Evolutionary conservation across 2,797 vertebrate species (phyloP).

Genomic region (Danio albolineatus): DNA sequence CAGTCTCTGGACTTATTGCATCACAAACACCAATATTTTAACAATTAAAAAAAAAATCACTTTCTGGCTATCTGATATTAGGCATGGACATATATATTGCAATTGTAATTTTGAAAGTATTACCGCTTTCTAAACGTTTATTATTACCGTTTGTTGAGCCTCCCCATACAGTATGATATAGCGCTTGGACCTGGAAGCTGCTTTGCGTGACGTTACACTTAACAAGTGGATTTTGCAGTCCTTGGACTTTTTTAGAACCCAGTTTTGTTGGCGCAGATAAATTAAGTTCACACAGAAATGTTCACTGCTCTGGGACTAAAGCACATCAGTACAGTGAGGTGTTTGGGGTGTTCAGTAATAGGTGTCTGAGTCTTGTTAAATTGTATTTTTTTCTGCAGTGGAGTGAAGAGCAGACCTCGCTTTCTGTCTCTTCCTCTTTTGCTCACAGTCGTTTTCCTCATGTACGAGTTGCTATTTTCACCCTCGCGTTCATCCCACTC

Average conservation of each 20-base stretch:
- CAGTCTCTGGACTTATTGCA: no score
- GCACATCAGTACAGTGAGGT: not conserved
- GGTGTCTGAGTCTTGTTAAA: not conserved
- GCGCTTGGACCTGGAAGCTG: no score
- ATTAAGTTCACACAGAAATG: not conserved
- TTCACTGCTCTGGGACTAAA: not conserved
- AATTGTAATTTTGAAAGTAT: no score
- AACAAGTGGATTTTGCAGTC: not conserved
- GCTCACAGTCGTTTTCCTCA: not conserved
- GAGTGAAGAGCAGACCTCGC: conserved; percentile 22
- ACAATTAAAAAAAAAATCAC: no score
- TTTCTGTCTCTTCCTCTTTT: conserved; percentile 11
- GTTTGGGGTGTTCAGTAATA: conserved; percentile 8
- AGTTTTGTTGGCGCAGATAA: not conserved
- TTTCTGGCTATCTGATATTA: no score
- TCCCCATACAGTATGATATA: no score
- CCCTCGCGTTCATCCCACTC: not conserved
- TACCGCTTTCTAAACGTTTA: no score
- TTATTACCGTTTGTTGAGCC: no score
- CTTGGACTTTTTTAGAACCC: conserved; percentile 1
- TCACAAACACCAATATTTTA: no score
- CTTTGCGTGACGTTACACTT: no score
- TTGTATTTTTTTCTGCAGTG: not conserved
- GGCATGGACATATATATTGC: no score
- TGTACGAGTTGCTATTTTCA: conserved; percentile 21